A percentile compares a stretch with the other conserved stretches of the same genome.
phyloP scores from a whole-genome alignment of 2,888 invertebrate species.

The Adelphocoris suturalis region DNA sequence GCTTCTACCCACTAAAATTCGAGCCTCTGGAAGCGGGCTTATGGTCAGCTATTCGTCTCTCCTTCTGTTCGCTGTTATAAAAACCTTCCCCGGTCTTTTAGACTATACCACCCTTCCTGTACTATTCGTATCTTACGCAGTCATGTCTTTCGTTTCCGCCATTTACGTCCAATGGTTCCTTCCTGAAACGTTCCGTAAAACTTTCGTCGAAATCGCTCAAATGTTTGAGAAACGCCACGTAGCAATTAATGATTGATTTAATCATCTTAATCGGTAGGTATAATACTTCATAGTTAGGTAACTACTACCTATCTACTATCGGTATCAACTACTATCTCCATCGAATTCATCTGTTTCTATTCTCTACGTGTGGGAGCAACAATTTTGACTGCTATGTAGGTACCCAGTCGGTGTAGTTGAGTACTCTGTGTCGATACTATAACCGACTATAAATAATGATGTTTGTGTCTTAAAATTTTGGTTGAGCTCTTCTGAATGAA shows the following conservation, averaged over 20 bases:
- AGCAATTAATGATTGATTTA: conserved; percentile 17
- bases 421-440: too few relatives aligned
- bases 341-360: too few relatives aligned
- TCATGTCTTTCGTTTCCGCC: conserved; percentile 79
- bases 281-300: too few relatives aligned
- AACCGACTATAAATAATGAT: too few relatives aligned
- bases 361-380: too few relatives aligned
- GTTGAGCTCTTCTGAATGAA: too few relatives aligned
- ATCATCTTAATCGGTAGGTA: too few relatives aligned
- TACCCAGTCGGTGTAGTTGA: too few relatives aligned
- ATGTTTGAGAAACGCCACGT: conserved; percentile 41
- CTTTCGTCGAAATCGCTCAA: conserved; percentile 81
- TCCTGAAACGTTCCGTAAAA: conserved; percentile 82
- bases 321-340: too few relatives aligned
- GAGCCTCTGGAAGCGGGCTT: conserved; percentile 81
- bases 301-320: too few relatives aligned
- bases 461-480: too few relatives aligned
- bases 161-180: conserved; percentile 80
- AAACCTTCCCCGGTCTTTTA: conserved; percentile 80
- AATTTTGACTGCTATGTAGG: too few relatives aligned
- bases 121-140: conserved; percentile 80
- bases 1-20: conserved; percentile 80
- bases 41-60: conserved; percentile 81
- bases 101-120: conserved; percentile 79
- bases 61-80: conserved; percentile 81